A percentile compares a stretch with the other conserved stretches of the same genome.
Evolutionary conservation across 2,888 invertebrate species (phyloP).

Genomic region (Suillia variegata): DNA sequence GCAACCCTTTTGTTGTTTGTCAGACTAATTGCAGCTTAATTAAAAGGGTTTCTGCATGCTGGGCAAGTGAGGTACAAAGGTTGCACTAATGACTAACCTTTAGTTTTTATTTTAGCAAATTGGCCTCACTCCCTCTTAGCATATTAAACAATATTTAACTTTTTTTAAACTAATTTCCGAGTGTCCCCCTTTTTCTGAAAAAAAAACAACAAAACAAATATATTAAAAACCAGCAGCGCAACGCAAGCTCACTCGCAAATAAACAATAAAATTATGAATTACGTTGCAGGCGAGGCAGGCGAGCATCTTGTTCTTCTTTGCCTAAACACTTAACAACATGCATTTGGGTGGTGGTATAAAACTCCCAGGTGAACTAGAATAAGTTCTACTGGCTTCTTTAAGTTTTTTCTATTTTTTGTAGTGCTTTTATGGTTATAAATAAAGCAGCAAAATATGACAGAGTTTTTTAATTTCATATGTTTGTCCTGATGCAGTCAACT

Average conservation of each 20-base stretch:
- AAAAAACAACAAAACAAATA: background rate
- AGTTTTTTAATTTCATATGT: too few relatives aligned
- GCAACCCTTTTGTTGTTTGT: too few relatives aligned
- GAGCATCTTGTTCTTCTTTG: background rate
- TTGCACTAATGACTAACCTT: too few relatives aligned
- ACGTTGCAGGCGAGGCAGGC: background rate
- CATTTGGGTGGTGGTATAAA: background rate
- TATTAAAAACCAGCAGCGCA: background rate
- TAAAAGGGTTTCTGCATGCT: too few relatives aligned
- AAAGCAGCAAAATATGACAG: too few relatives aligned
- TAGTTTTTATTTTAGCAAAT: too few relatives aligned
- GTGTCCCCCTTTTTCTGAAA: background rate
- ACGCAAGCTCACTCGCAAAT: background rate
- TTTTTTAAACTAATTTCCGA: background rate
- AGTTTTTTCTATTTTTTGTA: background rate
- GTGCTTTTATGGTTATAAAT: too few relatives aligned
- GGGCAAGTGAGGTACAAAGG: too few relatives aligned
- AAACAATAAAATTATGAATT: conserved; percentile 3
- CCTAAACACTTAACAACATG: too few relatives aligned
- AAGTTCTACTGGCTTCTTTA: background rate
- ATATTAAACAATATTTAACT: too few relatives aligned
- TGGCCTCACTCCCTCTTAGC: too few relatives aligned
- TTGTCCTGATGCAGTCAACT: background rate
- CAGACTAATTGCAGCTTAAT: background rate
- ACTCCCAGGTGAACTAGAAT: background rate